These are phyloP conservation scores for Polietes domitor DNA, from an alignment of 2,888 invertebrate genomes.

Conservation along the genomic window DNA sequence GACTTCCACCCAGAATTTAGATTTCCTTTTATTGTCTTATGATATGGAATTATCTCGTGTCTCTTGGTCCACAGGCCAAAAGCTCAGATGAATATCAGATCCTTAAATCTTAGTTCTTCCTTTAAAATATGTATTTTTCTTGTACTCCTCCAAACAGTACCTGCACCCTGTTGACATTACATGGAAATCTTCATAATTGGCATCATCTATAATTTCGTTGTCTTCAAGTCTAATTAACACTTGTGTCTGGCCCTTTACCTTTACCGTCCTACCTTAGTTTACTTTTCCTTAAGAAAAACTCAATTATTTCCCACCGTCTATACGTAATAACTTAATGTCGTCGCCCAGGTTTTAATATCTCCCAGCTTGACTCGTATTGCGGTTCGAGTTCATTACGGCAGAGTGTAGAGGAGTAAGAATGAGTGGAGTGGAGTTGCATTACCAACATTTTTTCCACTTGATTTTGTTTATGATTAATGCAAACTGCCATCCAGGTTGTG, in stretches of 20 bases:
- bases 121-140: too few species aligned
- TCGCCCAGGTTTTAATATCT: not conserved
- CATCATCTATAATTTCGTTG: conserved; percentile 8
- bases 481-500: not conserved
- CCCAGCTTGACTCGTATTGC: conserved; percentile 20
- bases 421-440: not conserved
- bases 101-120: too few species aligned
- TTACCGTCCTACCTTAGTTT: not conserved
- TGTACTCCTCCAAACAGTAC: too few species aligned
- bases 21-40: too few species aligned
- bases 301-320: conserved; percentile 28
- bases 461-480: conserved; percentile 40
- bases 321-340: conserved; percentile 27
- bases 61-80: too few species aligned
- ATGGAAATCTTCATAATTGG: not conserved
- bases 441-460: conserved; percentile 37
- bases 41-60: too few species aligned
- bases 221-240: conserved; percentile 35
- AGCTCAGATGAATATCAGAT: too few species aligned
- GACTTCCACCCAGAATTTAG: too few species aligned
- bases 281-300: conserved; percentile 11
- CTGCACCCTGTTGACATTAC: not conserved
- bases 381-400: not conserved
- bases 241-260: not conserved
- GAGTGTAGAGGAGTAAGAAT: not conserved